Evolutionary conservation across 2,797 vertebrate species (phyloP), one percentile per base, ranked within the genome.

Genomic region (Selene dorsalis): DNA sequence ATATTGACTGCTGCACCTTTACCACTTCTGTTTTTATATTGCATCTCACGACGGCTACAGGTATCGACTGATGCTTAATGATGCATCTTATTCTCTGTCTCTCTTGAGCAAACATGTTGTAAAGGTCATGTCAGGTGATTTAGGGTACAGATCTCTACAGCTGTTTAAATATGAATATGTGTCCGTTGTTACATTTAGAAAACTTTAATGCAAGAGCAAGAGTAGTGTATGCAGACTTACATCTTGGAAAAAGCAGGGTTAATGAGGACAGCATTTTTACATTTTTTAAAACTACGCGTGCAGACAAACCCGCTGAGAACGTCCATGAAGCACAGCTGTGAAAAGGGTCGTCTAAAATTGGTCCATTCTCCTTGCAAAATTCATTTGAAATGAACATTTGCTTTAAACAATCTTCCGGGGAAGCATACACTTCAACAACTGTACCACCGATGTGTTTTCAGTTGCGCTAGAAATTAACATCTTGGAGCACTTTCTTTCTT

Each of bases 401-500:
- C 57, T 70, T 70, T 59, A 16, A 81, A 69, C 57, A 69, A 1
- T 74, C 59, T 82, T 22, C 45, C 48, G 73, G 55, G 55, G 22
- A 39, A 72, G 53, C 0, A 3, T 70, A 48, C 32, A 28, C 45
- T 58, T 39, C 70, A 35, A 69, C 50, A 43, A 65, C 22, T 6
- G 24, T 39, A n/a, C 50, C 2, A 12, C 18, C 77, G 55, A 75
- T 69, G 50, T 32, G 10, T 75, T 78, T 24, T 65, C 18, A 48
- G 57, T 53, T 17, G 38, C 66, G 62, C 50, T 62, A 41, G 32
- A 84, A 84, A 85, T 62, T 12, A 80, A 52, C 65, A 75, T 84
- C 30, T 64, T 53, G 5, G 50, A 70, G 32, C n/a, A 18, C 50
- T 57, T 75, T 41, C 62, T 12, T 47, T 32, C 41, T 22, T 39